Base-by-base conservation (phyloP, 2,888 invertebrate species). In the Linnaemya vulpina region DNA sequence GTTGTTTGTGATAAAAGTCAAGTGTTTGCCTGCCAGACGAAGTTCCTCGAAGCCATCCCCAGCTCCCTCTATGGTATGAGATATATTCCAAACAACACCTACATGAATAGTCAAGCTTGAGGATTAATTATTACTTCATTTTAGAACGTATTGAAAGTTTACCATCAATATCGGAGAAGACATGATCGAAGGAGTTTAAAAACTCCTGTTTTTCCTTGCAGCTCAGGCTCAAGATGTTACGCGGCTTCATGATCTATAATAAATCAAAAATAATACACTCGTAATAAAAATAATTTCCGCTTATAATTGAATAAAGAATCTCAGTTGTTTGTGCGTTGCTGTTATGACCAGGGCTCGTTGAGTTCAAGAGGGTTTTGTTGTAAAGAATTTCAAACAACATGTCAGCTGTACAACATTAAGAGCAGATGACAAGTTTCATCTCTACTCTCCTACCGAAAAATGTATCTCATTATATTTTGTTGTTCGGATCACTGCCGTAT, bases 141-240 rank as follows among this genome's bases (percentile, higher is more conserved):
- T 53, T 40, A 40, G 13, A 40, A 40, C 10, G 3, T 40, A 3
- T 46, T n/a, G 5, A 22, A 4, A 60, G 4, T 43, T 90, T 91
- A 94, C 94, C 95, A 91, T 95, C 95, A 88, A 94, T 94, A 88
- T 95, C 95, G 22, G 94, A 94, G 77, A 94, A 90, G 58, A 94
- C 93, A 68, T 91, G 92, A 87, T 95, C 94, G 86, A 94, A 93
- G 10, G 93, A 93, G 43, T 93, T 89, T 1, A 94, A 40, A 85
- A 93, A 93, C 63, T 87, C 79, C 8, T 85, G 86, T 67, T 91
- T 89, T 87, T 93, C 91, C 10, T 90, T 90, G 3, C 76, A 65
- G 20, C 71, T 88, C 46, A 92, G 73, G 3, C 88, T 79, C 9
- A 92, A 81, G 62, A 92, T 90, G 49, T 92, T 87, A 8, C 80